Percentiles rank a stretch among this genome's conserved stretches.
Evolutionary conservation across 2,113 vertebrate species (phyloP).

Genomic region (Ploceus nigricollis): DNA sequence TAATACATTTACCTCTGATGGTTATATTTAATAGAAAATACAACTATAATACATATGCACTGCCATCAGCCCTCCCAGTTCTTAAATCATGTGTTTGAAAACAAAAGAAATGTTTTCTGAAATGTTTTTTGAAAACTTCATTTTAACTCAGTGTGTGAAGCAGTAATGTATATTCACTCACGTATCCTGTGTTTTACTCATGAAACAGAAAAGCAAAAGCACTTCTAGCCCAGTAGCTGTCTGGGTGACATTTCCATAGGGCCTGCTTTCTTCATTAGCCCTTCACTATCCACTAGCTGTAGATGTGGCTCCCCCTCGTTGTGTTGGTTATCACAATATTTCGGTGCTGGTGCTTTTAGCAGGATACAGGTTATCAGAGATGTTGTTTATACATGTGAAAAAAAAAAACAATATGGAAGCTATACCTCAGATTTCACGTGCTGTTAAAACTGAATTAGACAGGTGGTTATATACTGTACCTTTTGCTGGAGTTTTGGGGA

Average conservation of each 20-base stretch:
- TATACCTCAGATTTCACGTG: neutral
- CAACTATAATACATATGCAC: neutral
- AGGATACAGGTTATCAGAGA: neutral
- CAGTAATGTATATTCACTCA: neutral
- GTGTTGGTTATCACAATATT: neutral
- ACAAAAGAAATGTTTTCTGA: neutral
- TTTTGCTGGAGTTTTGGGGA: neutral
- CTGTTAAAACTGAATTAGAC: neutral
- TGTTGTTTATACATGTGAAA: neutral
- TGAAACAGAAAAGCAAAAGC: neutral
- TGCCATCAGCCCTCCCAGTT: neutral
- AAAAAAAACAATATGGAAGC: neutral
- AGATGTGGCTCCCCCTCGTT: neutral
- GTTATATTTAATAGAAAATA: neutral
- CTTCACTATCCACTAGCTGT: neutral
- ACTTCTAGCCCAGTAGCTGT: neutral
- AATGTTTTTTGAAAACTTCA: too few species aligned
- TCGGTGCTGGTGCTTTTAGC: neutral
- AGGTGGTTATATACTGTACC: neutral
- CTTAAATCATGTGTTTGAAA: neutral
- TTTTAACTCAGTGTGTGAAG: neutral
- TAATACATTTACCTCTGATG: neutral
- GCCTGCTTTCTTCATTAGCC: neutral
- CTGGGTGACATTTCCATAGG: neutral
- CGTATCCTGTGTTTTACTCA: neutral